Evolutionary conservation across 1,140 invertebrate species (phyloP).

Genomic region (Homarus americanus): DNA sequence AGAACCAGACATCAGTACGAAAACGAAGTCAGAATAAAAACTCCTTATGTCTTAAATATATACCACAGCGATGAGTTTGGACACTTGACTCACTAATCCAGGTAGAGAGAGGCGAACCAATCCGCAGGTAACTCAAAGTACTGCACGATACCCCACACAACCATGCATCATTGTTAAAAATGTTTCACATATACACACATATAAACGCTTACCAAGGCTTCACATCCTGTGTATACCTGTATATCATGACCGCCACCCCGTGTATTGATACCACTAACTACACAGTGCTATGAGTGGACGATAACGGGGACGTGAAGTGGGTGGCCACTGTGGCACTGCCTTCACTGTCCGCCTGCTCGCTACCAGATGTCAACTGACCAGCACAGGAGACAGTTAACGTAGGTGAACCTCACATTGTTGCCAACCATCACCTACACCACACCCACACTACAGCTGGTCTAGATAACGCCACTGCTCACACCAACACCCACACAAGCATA

Average conservation of each 20-base stretch:
- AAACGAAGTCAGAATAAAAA: too few species aligned
- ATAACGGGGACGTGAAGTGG: background rate
- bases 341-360: slow-evolving; percentile 13
- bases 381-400: background rate
- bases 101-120: too few species aligned
- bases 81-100: too few species aligned
- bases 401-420: slow-evolving; percentile 38
- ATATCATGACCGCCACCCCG: slow-evolving; percentile 5
- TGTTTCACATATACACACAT: background rate
- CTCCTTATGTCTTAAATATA: too few species aligned
- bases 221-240: slow-evolving; percentile 17
- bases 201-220: background rate
- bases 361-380: slow-evolving; percentile 54
- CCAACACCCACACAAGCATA: too few species aligned
- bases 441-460: too few species aligned
- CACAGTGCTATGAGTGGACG: too few species aligned
- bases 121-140: too few species aligned
- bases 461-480: too few species aligned
- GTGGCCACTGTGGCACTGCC: background rate
- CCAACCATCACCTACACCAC: slow-evolving; percentile 20
- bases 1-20: too few species aligned
- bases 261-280: background rate
- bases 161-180: background rate
- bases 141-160: background rate
- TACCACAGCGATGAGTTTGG: too few species aligned